Evolutionary conservation across 2,888 invertebrate genomes (phyloP).

Genomic region (Leptinotarsa haldemani): DNA sequence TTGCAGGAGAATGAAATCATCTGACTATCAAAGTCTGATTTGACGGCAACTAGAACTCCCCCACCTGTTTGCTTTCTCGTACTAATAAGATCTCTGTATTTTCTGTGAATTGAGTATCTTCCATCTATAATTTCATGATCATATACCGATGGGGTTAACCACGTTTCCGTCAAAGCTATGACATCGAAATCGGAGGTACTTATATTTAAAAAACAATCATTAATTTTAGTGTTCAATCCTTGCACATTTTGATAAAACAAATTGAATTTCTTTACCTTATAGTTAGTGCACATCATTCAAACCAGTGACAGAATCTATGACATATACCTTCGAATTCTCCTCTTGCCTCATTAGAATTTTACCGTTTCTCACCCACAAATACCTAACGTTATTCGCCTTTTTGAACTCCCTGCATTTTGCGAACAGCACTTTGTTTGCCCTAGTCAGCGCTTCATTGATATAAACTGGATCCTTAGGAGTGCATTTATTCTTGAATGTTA

Average conservation of each 20-base stretch:
- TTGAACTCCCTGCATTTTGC: too few species aligned
- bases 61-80: constrained; percentile 16
- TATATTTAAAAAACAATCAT: constrained; percentile 12
- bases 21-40: constrained; percentile 19
- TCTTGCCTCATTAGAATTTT: constrained; percentile 8
- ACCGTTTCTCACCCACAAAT: constrained; percentile 25
- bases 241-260: constrained; percentile 17
- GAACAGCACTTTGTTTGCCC: too few species aligned
- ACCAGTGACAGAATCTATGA: constrained; percentile 15
- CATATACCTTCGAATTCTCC: constrained; percentile 20
- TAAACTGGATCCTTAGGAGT: not conserved
- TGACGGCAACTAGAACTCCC: constrained; percentile 16
- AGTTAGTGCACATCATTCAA: constrained; percentile 19
- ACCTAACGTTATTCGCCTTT: constrained; percentile 16
- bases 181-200: constrained; percentile 15
- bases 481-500: constrained; percentile 22
- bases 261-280: constrained; percentile 18
- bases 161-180: constrained; percentile 22
- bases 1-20: constrained; percentile 8
- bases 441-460: too few species aligned
- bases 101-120: constrained; percentile 18
- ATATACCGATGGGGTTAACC: constrained; percentile 17
- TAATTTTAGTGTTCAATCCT: constrained; percentile 19
- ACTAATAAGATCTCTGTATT: constrained; percentile 20
- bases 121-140: constrained; percentile 18